phyloP scores from a whole-genome alignment of 2,113 vertebrate species.

The Tonatia bakeri region DNA sequence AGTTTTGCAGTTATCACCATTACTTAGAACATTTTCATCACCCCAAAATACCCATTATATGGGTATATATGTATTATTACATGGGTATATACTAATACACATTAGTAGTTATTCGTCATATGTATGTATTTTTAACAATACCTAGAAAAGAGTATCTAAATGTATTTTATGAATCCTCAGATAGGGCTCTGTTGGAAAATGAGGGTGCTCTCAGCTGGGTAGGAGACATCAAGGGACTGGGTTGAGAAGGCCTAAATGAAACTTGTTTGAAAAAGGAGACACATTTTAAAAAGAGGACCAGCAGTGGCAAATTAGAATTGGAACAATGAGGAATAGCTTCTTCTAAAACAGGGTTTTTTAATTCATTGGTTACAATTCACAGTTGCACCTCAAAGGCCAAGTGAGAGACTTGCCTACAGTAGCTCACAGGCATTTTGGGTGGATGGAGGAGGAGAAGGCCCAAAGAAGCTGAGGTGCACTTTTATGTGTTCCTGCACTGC shows the following conservation, averaged over 20 bases:
- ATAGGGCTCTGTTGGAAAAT: background rate
- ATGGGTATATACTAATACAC: background rate
- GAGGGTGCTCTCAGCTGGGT: background rate
- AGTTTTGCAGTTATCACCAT: background rate
- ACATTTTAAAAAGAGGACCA: background rate
- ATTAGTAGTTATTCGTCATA: background rate
- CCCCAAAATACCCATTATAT: background rate
- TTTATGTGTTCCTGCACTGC: background rate
- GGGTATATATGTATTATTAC: too few species aligned
- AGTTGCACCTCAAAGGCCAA: background rate
- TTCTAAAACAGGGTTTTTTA: background rate
- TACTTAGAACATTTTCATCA: background rate
- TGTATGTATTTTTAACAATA: background rate
- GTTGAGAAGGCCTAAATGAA: background rate
- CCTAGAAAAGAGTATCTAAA: background rate
- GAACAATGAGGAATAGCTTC: background rate
- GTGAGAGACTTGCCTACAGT: background rate
- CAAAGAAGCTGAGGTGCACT: background rate
- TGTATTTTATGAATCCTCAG: slow-evolving; percentile 1
- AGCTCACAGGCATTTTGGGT: background rate
- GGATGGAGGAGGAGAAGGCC: background rate
- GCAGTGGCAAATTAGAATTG: background rate
- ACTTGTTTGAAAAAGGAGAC: background rate
- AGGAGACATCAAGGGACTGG: background rate
- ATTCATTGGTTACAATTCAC: background rate